phyloP scores from a whole-genome alignment of 1,140 invertebrate species.

The Wiebesia pumilae region DNA sequence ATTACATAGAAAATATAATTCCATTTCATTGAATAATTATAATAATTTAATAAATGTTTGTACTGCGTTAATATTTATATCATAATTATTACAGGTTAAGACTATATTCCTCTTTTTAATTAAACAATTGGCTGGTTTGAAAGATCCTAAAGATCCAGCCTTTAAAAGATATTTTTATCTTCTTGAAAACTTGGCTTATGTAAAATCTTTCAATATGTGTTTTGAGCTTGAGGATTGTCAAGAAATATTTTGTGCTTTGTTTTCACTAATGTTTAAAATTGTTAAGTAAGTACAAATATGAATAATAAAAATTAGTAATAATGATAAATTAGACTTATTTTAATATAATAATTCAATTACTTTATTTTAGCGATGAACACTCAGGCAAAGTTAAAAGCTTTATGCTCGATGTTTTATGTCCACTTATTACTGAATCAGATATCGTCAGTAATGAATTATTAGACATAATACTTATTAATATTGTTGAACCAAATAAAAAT shows the following conservation, averaged over 20 bases:
- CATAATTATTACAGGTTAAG: constrained; percentile 74
- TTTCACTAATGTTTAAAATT: constrained; percentile 96
- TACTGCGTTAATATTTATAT: constrained; percentile 3
- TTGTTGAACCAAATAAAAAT: constrained; percentile 96
- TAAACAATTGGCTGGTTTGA: constrained; percentile 93
- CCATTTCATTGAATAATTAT: no score
- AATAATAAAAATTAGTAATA: not conserved
- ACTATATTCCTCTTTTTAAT: constrained; percentile 97
- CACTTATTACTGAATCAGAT: constrained; percentile 96
- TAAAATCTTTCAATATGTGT: constrained; percentile 99
- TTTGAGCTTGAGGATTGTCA: constrained; percentile 98
- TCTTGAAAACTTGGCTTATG: constrained; percentile 96
- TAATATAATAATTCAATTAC: constrained; percentile 11
- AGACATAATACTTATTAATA: constrained; percentile 95
- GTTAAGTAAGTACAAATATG: constrained; percentile 85
- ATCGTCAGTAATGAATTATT: constrained; percentile 94
- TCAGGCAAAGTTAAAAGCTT: constrained; percentile 96
- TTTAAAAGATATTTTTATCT: constrained; percentile 99
- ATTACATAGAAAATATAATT: no score
- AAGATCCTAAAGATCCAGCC: constrained; percentile 97
- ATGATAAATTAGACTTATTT: not conserved
- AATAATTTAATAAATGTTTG: no score
- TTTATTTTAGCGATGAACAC: constrained; percentile 89
- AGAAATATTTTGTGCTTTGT: constrained; percentile 95
- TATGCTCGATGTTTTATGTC: constrained; percentile 95